Evolutionary conservation across 1,140 invertebrate species (phyloP), one percentile per base, ranked within the genome.

Genomic region (Tetraneura akinire): DNA sequence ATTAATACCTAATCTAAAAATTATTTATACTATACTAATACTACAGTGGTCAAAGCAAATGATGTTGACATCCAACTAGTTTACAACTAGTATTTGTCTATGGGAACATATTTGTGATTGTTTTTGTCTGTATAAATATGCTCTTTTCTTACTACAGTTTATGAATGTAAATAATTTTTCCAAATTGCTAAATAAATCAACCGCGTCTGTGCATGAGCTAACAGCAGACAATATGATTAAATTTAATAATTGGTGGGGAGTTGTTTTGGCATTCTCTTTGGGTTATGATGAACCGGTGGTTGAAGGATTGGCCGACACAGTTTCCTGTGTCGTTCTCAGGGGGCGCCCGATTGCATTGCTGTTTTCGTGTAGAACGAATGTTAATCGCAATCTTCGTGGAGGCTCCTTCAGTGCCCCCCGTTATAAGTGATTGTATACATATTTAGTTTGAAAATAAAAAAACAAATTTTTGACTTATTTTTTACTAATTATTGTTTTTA

Each of bases 141-240:
- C 11, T 29, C 60, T 26, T 64, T 29, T 29, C 26, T 64, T 64
- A 64, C 60, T 64, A 64, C 26, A 64, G 13, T 26, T 29, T 26
- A 64, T 64, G 8, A 64, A 64, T 29, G 14, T 18, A 10, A 18
- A 64, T 64, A 64, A 32, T 64, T 29, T 64, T 64, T 64, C 60
- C 26, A 64, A 29, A 29, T 64, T n/a, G 0, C 60, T 26, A 64
- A 64, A 64, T 29, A 64, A 37, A 64, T 64, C 26, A 64, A 64
- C 26, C 0, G 29, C 60, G 29, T 64, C 16, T 29, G 23, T 29
- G 29, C 60, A 64, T 29, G 29, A 64, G 11, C 23, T 13, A 64
- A 64, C 60, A 16, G 60, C 26, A 29, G 60, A 32, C 18, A 37
- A 29, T 64, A 71, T 26, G 11, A 71, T 49, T 71, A 47, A 49